These are phyloP conservation scores for Bergia puertoricense DNA, from an alignment of 92 coral and sea anemone species.

Conservation along the genomic window DNA sequence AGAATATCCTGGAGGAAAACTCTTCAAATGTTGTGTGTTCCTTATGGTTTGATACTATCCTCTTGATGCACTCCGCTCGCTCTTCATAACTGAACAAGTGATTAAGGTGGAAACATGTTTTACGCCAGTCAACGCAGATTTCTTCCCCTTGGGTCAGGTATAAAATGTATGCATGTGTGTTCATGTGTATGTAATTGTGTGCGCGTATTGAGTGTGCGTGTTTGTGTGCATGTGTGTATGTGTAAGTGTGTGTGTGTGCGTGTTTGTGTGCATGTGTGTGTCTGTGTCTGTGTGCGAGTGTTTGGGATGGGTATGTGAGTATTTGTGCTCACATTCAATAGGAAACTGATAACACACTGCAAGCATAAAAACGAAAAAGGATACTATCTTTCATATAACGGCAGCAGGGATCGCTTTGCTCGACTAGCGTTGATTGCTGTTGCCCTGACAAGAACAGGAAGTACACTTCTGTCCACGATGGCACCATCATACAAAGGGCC, in stretches of 20 bases:
- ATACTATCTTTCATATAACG: constrained; percentile 96
- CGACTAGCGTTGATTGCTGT: constrained; percentile 97
- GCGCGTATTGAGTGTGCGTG: too few relatives aligned
- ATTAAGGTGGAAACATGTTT: constrained; percentile 44
- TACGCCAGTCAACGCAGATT: neutral
- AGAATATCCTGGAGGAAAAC: constrained; percentile 84
- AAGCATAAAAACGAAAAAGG: constrained; percentile 51
- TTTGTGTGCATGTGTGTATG: too few relatives aligned
- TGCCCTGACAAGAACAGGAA: constrained; percentile 90
- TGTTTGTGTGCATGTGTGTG: too few relatives aligned
- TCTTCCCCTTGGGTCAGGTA: neutral
- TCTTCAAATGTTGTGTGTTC: constrained; percentile 90
- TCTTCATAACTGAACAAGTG: constrained; percentile 79
- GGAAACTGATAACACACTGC: neutral
- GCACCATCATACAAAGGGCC: constrained; percentile 98
- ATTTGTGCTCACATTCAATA: neutral
- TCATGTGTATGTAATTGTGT: too few relatives aligned
- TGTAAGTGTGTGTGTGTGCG: too few relatives aligned
- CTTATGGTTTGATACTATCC: constrained; percentile 82
- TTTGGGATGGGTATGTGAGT: too few relatives aligned
- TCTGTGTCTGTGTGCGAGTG: too few relatives aligned
- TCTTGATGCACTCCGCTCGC: constrained; percentile 78
- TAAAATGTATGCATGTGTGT: too few relatives aligned
- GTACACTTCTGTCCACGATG: constrained; percentile 87
- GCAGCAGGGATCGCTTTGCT: constrained; percentile 84